Conservation (phyloP, 2,888 invertebrate species). For the Agrotis segetum region DNA sequence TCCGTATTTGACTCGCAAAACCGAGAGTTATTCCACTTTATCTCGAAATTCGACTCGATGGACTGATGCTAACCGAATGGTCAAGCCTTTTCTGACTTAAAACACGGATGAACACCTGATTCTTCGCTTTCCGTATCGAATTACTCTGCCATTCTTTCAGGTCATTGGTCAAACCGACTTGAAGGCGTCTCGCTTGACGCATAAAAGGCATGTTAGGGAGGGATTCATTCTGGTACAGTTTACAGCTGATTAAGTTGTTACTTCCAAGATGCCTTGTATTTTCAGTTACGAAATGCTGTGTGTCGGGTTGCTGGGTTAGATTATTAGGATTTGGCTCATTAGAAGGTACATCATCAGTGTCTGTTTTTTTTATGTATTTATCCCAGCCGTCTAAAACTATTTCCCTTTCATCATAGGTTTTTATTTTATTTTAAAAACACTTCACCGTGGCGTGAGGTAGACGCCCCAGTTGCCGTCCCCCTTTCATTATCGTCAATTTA, state of each 20-base stretch:
- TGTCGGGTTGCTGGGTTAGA: neutral
- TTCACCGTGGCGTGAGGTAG: slow-evolving; percentile 58
- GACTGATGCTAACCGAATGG: neutral
- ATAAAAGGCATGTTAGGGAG: slow-evolving; percentile 4
- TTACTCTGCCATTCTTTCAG: slow-evolving; percentile 41
- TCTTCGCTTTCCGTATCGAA: slow-evolving; percentile 25
- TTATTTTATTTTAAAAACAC: slow-evolving; percentile 46
- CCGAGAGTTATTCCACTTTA: too few species aligned
- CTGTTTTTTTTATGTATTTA: neutral
- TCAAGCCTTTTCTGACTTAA: neutral
- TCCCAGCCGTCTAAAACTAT: slow-evolving; percentile 21
- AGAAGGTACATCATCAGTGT: neutral
- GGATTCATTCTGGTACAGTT: neutral
- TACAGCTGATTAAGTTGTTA: neutral
- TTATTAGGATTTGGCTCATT: neutral
- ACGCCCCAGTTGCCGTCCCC: slow-evolving; percentile 67
- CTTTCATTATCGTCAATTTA: slow-evolving; percentile 72
- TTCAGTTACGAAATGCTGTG: neutral
- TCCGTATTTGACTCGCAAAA: too few species aligned
- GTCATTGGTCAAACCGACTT: slow-evolving; percentile 33
- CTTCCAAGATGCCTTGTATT: neutral
- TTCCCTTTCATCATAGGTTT: slow-evolving; percentile 29
- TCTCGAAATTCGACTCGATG: too few species aligned
- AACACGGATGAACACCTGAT: slow-evolving; percentile 1
- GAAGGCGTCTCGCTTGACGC: slow-evolving; percentile 25